A percentile compares a stretch with the other conserved stretches of the same genome.
phyloP scores from a whole-genome alignment of 2,888 invertebrate genomes.

The Hypselothyrea guttata region DNA sequence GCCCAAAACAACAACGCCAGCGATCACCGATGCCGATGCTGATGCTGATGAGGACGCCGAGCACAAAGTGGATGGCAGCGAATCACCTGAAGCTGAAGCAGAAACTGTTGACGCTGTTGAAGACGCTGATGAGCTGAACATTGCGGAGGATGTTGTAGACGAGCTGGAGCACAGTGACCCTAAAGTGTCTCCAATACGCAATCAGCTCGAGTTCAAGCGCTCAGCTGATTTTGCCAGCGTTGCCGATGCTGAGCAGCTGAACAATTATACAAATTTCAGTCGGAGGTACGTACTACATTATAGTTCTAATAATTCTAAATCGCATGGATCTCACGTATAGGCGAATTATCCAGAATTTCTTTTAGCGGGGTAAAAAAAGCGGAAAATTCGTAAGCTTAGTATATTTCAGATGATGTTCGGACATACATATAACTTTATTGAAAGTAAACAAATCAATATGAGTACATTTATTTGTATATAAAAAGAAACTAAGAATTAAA shows the following conservation, averaged over 20 bases:
- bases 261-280: constrained; percentile 75
- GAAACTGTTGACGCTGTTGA: constrained; percentile 3
- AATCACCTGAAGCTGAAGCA: constrained; percentile 16
- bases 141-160: constrained; percentile 20
- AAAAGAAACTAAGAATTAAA: too few species aligned
- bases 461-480: too few species aligned
- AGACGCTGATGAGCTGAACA: constrained; percentile 23
- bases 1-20: constrained; percentile 7
- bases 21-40: not conserved
- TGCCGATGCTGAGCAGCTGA: constrained; percentile 34
- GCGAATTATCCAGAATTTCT: too few species aligned
- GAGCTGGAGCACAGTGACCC: not conserved
- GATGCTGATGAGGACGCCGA: constrained; percentile 1
- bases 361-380: too few species aligned
- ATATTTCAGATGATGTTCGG: too few species aligned
- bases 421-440: too few species aligned
- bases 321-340: too few species aligned
- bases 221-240: constrained; percentile 52
- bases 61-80: constrained; percentile 14
- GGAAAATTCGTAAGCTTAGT: too few species aligned
- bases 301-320: too few species aligned
- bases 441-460: too few species aligned
- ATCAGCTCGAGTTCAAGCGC: constrained; percentile 58
- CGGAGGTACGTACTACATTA: constrained; percentile 38
- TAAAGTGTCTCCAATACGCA: constrained; percentile 27